Evolutionary conservation across 1,140 invertebrate genomes (phyloP).

Genomic region (Diabrotica undecimpunctata): DNA sequence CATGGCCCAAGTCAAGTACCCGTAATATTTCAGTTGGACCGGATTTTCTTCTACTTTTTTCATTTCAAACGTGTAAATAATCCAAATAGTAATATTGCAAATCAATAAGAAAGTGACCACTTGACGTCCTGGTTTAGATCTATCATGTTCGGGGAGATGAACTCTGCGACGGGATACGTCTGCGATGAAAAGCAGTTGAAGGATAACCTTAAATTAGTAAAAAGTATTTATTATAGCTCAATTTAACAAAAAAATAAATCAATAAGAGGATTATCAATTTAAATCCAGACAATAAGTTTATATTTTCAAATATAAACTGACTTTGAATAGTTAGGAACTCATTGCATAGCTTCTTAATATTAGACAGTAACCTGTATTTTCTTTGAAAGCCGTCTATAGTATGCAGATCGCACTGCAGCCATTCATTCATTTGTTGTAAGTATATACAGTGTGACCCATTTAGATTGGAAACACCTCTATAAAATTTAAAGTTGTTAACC

Average conservation of each 20-base stretch:
- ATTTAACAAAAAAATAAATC: constrained; percentile 6
- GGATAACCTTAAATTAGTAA: constrained; percentile 63
- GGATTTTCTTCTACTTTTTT: constrained; percentile 89
- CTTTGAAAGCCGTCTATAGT: too few species aligned
- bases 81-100: constrained; percentile 93
- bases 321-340: too few species aligned
- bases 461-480: too few species aligned
- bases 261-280: too few species aligned
- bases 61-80: constrained; percentile 93
- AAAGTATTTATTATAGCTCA: not conserved
- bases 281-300: too few species aligned
- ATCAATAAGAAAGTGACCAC: constrained; percentile 93
- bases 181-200: constrained; percentile 92
- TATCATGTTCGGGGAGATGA: constrained; percentile 85
- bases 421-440: too few species aligned
- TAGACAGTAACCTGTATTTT: too few species aligned
- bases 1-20: constrained; percentile 89
- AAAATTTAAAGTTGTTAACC: too few species aligned
- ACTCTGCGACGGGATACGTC: constrained; percentile 88
- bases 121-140: constrained; percentile 90
- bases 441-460: too few species aligned
- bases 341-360: too few species aligned
- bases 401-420: too few species aligned
- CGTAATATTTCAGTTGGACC: constrained; percentile 90
- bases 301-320: too few species aligned